phyloP scores from a whole-genome alignment of 2,797 vertebrate species.

The Monodelphis domestica region DNA sequence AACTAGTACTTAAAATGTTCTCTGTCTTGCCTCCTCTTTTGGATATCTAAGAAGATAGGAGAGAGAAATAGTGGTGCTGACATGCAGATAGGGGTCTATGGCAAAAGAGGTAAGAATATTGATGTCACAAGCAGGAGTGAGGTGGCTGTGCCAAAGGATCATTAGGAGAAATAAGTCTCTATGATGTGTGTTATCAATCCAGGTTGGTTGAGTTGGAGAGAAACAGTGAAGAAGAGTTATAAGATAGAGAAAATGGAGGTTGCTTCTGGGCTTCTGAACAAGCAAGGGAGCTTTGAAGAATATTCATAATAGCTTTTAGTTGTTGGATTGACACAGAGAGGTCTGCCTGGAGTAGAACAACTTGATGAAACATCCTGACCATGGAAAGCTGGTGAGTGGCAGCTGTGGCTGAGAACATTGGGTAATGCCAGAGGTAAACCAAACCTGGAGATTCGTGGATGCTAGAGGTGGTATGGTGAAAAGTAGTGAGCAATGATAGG shows the following conservation, averaged over 20 bases:
- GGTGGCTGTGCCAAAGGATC: not conserved
- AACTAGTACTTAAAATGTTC: too few relatives aligned
- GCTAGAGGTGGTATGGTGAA: not conserved
- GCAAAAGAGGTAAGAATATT: not conserved
- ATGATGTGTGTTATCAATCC: not conserved
- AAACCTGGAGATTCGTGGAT: not conserved
- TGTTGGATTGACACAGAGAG: too few relatives aligned
- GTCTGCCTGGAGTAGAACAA: not conserved
- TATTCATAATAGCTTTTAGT: too few relatives aligned
- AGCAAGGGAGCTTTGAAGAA: not conserved
- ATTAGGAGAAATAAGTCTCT: not conserved
- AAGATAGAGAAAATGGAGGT: not conserved
- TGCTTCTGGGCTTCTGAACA: not conserved
- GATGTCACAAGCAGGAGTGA: not conserved
- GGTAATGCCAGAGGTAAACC: not conserved
- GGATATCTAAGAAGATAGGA: not conserved
- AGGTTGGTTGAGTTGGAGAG: not conserved
- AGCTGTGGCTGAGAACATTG: not conserved
- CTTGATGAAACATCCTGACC: not conserved
- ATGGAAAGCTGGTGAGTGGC: not conserved
- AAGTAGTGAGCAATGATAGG: not conserved
- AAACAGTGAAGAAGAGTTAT: not conserved
- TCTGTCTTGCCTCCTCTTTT: not conserved
- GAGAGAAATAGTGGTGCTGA: not conserved
- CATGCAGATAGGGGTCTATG: not conserved